Conservation (phyloP, 2,888 invertebrate species). For the Machimus atricapillus region DNA sequence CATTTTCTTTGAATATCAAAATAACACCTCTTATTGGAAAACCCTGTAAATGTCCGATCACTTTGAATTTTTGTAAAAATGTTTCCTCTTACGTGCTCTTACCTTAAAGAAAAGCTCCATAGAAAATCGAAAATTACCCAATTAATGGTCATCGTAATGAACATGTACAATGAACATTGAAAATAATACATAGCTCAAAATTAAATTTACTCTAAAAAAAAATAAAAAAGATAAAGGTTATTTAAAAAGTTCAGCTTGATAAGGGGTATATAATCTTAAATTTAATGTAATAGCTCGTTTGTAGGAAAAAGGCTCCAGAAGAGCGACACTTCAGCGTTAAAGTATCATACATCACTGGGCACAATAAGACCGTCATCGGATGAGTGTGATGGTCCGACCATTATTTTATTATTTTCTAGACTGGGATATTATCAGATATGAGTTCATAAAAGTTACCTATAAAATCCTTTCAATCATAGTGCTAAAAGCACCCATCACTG, state of each 20-base stretch:
- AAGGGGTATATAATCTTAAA: background rate
- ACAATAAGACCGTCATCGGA: background rate
- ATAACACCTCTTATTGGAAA: too few species aligned
- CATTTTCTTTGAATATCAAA: too few species aligned
- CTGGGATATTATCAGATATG: constrained; percentile 26
- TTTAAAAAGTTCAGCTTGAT: too few species aligned
- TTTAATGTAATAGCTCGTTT: background rate
- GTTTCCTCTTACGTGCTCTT: too few species aligned
- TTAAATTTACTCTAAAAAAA: background rate
- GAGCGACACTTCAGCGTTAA: background rate
- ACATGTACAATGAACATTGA: too few species aligned
- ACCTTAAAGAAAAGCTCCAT: too few species aligned
- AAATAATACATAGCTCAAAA: background rate
- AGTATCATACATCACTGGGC: background rate
- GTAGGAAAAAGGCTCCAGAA: background rate
- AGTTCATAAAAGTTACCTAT: constrained; percentile 32
- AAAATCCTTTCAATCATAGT: constrained; percentile 27
- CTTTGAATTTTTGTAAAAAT: too few species aligned
- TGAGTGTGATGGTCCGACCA: background rate
- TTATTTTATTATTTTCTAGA: constrained; percentile 5
- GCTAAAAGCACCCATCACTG: constrained; percentile 19
- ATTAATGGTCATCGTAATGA: too few species aligned
- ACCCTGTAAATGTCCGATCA: too few species aligned
- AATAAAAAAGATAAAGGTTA: too few species aligned
- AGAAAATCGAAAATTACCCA: too few species aligned